These are phyloP conservation scores for Eristalis tenax DNA, from an alignment of 2,888 invertebrate genomes.

Conservation along the genomic window DNA sequence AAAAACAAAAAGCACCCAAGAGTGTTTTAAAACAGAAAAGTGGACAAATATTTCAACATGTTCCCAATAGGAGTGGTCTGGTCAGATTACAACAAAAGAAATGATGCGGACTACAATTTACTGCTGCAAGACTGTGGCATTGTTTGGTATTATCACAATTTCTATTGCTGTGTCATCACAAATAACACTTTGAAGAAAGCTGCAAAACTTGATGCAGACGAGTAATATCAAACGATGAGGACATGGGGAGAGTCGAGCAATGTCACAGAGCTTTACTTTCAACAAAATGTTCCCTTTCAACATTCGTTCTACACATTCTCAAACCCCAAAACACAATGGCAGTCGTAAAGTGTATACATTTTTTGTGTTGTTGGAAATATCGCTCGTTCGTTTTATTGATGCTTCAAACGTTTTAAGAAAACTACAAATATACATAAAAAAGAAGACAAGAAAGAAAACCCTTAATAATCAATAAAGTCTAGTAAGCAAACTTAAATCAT, in stretches of 20 bases:
- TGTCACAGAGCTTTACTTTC: neutral
- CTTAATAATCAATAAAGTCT: constrained; percentile 29
- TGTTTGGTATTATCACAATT: neutral
- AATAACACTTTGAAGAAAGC: too few relatives aligned
- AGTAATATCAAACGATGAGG: neutral
- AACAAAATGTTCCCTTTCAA: neutral
- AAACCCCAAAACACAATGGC: constrained; percentile 12
- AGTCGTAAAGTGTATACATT: neutral
- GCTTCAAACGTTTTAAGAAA: neutral
- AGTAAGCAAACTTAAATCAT: constrained; percentile 35
- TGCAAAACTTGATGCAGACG: neutral
- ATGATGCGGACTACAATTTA: neutral
- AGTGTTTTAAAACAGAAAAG: too few relatives aligned
- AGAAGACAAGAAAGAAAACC: neutral
- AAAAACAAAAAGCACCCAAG: too few relatives aligned
- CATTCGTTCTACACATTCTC: neutral
- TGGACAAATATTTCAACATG: neutral
- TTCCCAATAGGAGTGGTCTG: neutral
- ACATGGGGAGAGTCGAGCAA: too few relatives aligned
- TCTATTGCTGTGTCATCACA: neutral
- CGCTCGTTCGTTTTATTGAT: neutral
- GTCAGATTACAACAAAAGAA: neutral
- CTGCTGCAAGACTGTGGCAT: neutral
- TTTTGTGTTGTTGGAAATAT: neutral
- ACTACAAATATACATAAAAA: neutral